These are phyloP conservation scores for Gonatopus flavifemur DNA, from an alignment of 1,140 invertebrate species.

Conservation along the genomic window DNA sequence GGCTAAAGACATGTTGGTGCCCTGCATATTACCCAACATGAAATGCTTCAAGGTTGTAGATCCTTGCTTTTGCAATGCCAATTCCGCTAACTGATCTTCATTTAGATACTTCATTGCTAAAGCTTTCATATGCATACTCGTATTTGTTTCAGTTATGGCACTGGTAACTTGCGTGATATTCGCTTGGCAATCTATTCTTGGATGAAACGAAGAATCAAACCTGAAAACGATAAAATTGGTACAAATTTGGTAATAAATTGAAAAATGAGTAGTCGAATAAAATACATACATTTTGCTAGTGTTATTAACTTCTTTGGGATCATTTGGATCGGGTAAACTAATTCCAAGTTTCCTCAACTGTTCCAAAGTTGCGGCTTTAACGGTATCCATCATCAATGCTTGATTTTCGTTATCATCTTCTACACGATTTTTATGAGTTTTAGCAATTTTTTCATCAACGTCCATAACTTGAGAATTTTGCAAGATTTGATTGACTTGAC, in stretches of 20 bases:
- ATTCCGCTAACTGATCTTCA: constrained; percentile 55
- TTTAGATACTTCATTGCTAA: constrained; percentile 68
- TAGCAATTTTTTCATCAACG: constrained; percentile 13
- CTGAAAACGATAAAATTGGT: constrained; percentile 22
- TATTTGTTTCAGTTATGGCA: constrained; percentile 53
- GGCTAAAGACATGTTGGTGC: constrained; percentile 64
- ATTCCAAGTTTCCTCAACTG: constrained; percentile 57
- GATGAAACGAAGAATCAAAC: constrained; percentile 53
- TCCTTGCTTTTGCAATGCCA: constrained; percentile 43
- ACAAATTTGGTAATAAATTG: neutral
- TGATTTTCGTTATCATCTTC: constrained; percentile 31
- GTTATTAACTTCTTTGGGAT: constrained; percentile 27
- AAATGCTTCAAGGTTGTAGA: constrained; percentile 34
- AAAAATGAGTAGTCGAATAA: neutral
- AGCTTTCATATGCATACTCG: constrained; percentile 66
- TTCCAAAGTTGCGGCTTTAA: constrained; percentile 57
- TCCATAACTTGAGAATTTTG: constrained; percentile 40
- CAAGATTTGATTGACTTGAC: constrained; percentile 60
- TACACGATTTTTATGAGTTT: neutral
- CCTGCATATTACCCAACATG: constrained; percentile 41
- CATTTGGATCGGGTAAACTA: constrained; percentile 43
- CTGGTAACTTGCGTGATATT: constrained; percentile 37
- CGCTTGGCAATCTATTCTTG: constrained; percentile 37
- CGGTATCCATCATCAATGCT: constrained; percentile 44
- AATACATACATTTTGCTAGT: constrained; percentile 33